These are phyloP conservation scores for Galleria mellonella DNA, from an alignment of 1,140 invertebrate species.

Conservation along the genomic window DNA sequence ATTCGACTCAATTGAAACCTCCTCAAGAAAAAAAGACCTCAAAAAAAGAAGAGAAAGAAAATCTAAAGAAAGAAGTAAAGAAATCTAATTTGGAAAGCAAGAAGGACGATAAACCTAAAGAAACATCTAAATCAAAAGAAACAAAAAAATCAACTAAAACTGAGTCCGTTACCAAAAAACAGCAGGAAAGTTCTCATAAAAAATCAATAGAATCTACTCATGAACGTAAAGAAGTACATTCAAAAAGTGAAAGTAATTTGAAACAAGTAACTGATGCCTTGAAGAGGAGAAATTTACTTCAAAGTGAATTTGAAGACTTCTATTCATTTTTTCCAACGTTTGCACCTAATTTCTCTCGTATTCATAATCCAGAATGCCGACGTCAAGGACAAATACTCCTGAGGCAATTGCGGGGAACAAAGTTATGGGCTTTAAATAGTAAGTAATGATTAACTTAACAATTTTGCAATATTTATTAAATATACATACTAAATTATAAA, in stretches of 20 bases:
- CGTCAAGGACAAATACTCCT: constrained; percentile 80
- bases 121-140: constrained; percentile 10
- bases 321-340: constrained; percentile 78
- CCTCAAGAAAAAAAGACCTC: no score
- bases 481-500: no score
- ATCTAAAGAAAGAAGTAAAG: constrained; percentile 8
- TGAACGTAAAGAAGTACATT: constrained; percentile 11
- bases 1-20: no score
- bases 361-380: constrained; percentile 78
- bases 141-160: constrained; percentile 8
- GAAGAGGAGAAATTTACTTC: constrained; percentile 50
- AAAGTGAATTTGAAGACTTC: constrained; percentile 74
- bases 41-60: constrained; percentile 8
- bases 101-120: constrained; percentile 1
- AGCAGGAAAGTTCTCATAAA: constrained; percentile 9
- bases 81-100: neutral
- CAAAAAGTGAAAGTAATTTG: constrained; percentile 28
- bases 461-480: no score
- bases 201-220: constrained; percentile 3
- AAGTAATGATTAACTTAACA: no score
- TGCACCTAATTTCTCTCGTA: constrained; percentile 78
- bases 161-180: constrained; percentile 8
- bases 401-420: constrained; percentile 78
- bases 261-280: constrained; percentile 45
- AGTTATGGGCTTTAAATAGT: constrained; percentile 83